phyloP scores from a whole-genome alignment of 2,888 invertebrate genomes.

The Trichogramma evanescens region DNA sequence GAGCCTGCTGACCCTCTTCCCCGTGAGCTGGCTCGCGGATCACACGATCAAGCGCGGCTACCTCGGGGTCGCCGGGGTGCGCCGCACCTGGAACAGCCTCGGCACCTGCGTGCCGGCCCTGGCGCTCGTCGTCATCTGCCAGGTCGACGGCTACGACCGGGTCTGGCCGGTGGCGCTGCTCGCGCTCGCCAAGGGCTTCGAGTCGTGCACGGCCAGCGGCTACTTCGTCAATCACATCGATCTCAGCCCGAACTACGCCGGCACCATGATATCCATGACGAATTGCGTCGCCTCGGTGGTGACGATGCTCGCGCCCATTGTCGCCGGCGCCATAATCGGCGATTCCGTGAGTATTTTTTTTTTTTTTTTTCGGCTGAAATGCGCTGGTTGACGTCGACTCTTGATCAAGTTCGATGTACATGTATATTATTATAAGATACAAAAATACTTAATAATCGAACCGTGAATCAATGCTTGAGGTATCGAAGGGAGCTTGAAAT shows the following conservation, averaged over 20 bases:
- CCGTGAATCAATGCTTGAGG: too few relatives aligned
- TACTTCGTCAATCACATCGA: conserved; percentile 50
- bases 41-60: conserved; percentile 27
- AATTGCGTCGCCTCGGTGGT: conserved; percentile 47
- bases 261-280: conserved; percentile 49
- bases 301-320: conserved; percentile 47
- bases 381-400: too few relatives aligned
- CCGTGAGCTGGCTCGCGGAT: too few relatives aligned
- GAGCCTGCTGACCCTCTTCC: too few relatives aligned
- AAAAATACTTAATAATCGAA: too few relatives aligned
- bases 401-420: too few relatives aligned
- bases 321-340: conserved; percentile 40
- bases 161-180: conserved; percentile 33
- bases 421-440: too few relatives aligned
- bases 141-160: conserved; percentile 23
- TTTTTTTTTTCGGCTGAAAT: not conserved
- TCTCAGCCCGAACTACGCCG: conserved; percentile 50
- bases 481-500: too few relatives aligned
- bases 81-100: conserved; percentile 49
- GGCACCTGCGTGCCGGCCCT: conserved; percentile 52
- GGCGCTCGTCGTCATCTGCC: conserved; percentile 45
- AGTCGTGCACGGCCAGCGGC: conserved; percentile 41
- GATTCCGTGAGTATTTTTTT: conserved; percentile 32
- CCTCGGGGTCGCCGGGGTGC: conserved; percentile 30
- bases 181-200: conserved; percentile 39